phyloP scores from a whole-genome alignment of 2,888 invertebrate genomes.

The Vandiemenella viatica region DNA sequence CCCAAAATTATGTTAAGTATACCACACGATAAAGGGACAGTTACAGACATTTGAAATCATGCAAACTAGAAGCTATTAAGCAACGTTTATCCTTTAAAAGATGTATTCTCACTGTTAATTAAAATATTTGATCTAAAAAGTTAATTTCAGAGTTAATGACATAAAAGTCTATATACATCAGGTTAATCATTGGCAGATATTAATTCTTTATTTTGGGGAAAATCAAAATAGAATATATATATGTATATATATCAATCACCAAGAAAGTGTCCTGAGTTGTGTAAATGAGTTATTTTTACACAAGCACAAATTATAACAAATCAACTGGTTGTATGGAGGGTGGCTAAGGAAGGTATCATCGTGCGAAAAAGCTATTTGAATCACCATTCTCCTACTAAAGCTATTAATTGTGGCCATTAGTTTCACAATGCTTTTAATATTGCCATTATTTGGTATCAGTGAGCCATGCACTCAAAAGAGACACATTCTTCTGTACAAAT shows the following conservation, averaged over 20 bases:
- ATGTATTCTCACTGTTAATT: too few species aligned
- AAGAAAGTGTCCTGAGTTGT: background rate
- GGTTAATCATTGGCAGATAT: background rate
- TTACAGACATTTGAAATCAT: too few species aligned
- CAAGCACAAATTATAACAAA: background rate
- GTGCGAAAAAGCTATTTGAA: too few species aligned
- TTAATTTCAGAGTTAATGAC: too few species aligned
- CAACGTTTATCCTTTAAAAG: too few species aligned
- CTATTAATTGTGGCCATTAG: background rate
- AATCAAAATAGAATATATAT: background rate
- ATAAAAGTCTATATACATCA: background rate
- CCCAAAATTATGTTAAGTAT: too few species aligned
- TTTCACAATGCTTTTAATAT: background rate
- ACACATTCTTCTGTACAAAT: background rate
- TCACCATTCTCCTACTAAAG: background rate
- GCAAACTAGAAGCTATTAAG: too few species aligned
- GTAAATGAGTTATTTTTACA: background rate
- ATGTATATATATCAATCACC: background rate
- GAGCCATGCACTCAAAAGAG: slow-evolving; percentile 2
- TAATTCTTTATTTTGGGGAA: background rate
- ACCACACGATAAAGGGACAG: too few species aligned
- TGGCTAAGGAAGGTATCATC: too few species aligned
- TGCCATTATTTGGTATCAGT: background rate
- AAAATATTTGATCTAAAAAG: too few species aligned
- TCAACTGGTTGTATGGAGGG: too few species aligned